These are phyloP conservation scores for Papilio protenor DNA, from an alignment of 2,888 invertebrate genomes.

Conservation along the genomic window DNA sequence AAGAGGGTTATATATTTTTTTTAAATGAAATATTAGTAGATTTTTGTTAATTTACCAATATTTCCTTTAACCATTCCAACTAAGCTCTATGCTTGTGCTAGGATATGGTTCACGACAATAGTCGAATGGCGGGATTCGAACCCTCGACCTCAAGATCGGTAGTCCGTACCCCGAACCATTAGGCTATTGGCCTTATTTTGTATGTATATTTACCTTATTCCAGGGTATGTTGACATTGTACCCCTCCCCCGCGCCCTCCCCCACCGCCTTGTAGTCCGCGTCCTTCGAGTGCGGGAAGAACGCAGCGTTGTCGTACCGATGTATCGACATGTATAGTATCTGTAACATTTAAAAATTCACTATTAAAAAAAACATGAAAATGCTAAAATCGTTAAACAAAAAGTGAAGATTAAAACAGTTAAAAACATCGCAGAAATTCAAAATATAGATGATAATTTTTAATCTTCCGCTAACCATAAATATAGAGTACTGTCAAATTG, in stretches of 20 bases:
- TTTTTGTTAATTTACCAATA: no score
- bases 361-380: neutral
- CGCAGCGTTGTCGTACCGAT: slow-evolving; percentile 94
- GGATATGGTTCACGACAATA: no score
- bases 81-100: no score
- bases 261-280: slow-evolving; percentile 87
- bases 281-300: slow-evolving; percentile 93
- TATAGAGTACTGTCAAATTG: neutral
- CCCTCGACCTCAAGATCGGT: no score
- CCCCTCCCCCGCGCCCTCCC: slow-evolving; percentile 88
- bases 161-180: no score
- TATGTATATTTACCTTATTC: slow-evolving; percentile 93
- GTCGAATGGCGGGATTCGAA: no score
- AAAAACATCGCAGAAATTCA: no score
- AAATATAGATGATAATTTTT: neutral
- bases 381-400: no score
- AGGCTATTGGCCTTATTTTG: no score
- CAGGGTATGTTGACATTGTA: slow-evolving; percentile 97
- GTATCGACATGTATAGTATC: slow-evolving; percentile 95
- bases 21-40: no score
- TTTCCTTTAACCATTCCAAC: no score
- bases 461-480: neutral
- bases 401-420: neutral
- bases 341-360: slow-evolving; percentile 58
- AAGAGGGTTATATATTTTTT: no score